phyloP scores from a whole-genome alignment of 1,140 invertebrate genomes.

The Orius insidiosus region DNA sequence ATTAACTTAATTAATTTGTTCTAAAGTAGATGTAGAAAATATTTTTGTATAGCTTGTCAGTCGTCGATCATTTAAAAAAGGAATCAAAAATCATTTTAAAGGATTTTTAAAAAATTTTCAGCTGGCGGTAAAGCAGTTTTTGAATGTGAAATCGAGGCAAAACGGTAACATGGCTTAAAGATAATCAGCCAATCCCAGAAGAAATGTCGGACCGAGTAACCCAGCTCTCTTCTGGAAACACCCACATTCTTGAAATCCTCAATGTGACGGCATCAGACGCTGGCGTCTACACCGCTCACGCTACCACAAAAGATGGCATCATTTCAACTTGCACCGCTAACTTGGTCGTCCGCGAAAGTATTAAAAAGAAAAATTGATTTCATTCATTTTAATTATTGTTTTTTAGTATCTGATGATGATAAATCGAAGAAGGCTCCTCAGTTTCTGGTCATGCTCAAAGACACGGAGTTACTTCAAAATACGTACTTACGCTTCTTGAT shows the following conservation, averaged over 20 bases:
- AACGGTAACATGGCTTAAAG: slow-evolving; percentile 71
- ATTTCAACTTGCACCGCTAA: slow-evolving; percentile 56
- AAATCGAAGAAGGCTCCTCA: slow-evolving; percentile 55
- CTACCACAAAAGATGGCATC: slow-evolving; percentile 66
- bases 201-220: slow-evolving; percentile 55
- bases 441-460: slow-evolving; percentile 66
- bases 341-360: slow-evolving; percentile 66
- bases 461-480: slow-evolving; percentile 70
- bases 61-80: no score
- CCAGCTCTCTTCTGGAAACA: slow-evolving; percentile 34
- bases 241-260: slow-evolving; percentile 54
- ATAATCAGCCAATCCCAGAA: slow-evolving; percentile 67
- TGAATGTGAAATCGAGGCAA: slow-evolving; percentile 52
- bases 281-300: slow-evolving; percentile 80
- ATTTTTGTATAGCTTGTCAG: no score
- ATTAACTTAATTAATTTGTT: background rate
- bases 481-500: slow-evolving; percentile 79
- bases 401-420: slow-evolving; percentile 50
- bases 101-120: slow-evolving; percentile 27
- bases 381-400: slow-evolving; percentile 3
- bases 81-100: no score
- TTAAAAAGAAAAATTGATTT: slow-evolving; percentile 7
- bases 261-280: slow-evolving; percentile 67
- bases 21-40: no score
- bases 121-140: slow-evolving; percentile 74